These are phyloP conservation scores for Phoeniculus purpureus DNA, from an alignment of 2,797 vertebrate species.

Conservation along the genomic window DNA sequence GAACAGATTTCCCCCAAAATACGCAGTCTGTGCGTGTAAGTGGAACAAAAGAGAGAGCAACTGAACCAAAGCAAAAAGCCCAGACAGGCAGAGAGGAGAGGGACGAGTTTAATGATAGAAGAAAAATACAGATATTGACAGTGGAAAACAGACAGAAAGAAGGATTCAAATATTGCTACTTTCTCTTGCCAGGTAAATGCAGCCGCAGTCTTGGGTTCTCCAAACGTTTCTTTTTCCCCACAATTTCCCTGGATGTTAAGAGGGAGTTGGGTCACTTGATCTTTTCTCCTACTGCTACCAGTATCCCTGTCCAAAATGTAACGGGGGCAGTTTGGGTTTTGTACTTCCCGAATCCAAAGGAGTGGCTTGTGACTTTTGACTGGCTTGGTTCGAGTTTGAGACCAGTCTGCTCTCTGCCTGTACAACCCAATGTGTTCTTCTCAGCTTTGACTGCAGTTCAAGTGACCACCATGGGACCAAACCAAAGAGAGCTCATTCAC, in stretches of 20 bases:
- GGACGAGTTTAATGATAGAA: slow-evolving; percentile 90
- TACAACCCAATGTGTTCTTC: not conserved
- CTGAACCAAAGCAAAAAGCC: not conserved
- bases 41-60: slow-evolving; percentile 24
- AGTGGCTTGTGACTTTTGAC: not conserved
- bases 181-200: slow-evolving; percentile 28
- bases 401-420: not conserved
- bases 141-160: slow-evolving; percentile 82
- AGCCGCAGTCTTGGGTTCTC: not conserved
- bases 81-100: slow-evolving; percentile 78
- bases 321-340: not conserved
- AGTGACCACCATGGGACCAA: not conserved
- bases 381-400: not conserved
- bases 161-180: slow-evolving; percentile 74
- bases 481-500: not conserved
- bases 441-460: not conserved
- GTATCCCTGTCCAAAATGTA: not conserved
- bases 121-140: slow-evolving; percentile 86
- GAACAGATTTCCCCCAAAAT: not conserved
- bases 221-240: not conserved
- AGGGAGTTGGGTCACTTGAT: not conserved
- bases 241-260: not conserved
- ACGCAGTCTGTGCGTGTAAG: not conserved
- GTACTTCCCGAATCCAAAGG: not conserved
- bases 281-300: not conserved